Percentiles rank a stretch among this genome's conserved stretches.
Conservation (phyloP, 2,888 invertebrate species). For the Philaethria dido region DNA sequence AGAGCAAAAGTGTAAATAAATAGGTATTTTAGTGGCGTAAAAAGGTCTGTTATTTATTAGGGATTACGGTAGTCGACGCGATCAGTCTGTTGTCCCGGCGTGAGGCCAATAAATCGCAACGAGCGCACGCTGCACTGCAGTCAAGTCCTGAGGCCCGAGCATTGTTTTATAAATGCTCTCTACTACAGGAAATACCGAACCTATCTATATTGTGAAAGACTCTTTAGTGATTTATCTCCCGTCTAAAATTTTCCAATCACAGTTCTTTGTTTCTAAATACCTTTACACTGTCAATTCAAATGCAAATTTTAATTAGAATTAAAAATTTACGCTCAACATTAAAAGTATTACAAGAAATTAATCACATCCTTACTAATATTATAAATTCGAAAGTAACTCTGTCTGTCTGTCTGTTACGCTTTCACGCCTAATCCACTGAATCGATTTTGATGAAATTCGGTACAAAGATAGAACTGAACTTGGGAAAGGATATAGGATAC, state of each 20-base stretch:
- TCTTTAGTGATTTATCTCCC: conserved; percentile 21
- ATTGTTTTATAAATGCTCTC: conserved; percentile 61
- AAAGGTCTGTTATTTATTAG: conserved; percentile 71
- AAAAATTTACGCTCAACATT: not conserved
- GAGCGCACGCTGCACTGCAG: conserved; percentile 66
- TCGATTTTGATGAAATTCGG: too few relatives aligned
- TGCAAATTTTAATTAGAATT: not conserved
- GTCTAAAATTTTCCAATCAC: conserved; percentile 19
- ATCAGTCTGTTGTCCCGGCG: conserved; percentile 44
- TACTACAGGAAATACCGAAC: conserved; percentile 46
- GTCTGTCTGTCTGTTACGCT: too few relatives aligned
- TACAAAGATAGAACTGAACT: too few relatives aligned
- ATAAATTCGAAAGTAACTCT: too few relatives aligned
- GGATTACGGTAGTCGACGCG: conserved; percentile 62
- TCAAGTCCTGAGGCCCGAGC: conserved; percentile 48
- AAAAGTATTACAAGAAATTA: too few relatives aligned
- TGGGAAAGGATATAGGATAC: too few relatives aligned
- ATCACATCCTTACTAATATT: too few relatives aligned
- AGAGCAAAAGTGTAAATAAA: conserved; percentile 20
- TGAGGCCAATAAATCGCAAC: conserved; percentile 65
- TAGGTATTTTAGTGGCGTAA: conserved; percentile 33
- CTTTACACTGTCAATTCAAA: not conserved
- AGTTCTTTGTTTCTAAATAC: not conserved
- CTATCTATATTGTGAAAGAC: conserved; percentile 29
- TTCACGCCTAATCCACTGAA: too few relatives aligned